Conservation (phyloP, 2,113 vertebrate species). For the Cephalopholis sonnerati region DNA sequence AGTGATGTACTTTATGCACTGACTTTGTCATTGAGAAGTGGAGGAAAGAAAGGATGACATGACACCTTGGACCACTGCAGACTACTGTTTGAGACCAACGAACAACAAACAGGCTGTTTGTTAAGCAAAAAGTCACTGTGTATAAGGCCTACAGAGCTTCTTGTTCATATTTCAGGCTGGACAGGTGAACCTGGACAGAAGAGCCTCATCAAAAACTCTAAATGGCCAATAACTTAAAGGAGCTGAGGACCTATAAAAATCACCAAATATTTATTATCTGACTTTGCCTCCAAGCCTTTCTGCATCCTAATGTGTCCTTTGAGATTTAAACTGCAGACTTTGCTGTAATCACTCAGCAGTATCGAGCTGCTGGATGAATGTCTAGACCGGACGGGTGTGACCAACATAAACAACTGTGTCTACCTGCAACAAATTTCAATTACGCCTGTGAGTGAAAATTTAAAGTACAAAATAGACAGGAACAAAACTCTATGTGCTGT, state of each 20-base stretch:
- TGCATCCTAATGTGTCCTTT: background rate
- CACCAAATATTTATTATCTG: background rate
- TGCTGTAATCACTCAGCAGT: slow-evolving; percentile 8
- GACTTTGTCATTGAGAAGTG: no score
- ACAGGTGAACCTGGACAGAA: background rate
- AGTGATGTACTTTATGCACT: no score
- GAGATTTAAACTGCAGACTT: slow-evolving; percentile 13
- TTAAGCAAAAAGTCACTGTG: no score
- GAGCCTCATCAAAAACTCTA: background rate
- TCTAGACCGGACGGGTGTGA: background rate
- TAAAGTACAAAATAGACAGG: background rate
- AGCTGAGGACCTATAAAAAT: background rate
- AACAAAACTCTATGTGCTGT: background rate
- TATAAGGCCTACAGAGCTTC: background rate
- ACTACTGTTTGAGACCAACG: no score
- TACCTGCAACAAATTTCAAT: background rate
- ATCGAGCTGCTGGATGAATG: slow-evolving; percentile 5
- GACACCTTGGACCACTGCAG: no score
- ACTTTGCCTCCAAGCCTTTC: background rate
- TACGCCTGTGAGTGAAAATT: background rate
- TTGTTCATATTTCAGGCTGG: background rate
- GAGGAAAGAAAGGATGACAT: no score
- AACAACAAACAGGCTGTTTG: no score
- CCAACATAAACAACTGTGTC: background rate
- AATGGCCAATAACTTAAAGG: background rate